These are phyloP conservation scores for Harpalus rubripes DNA, from an alignment of 2,888 invertebrate genomes.

Conservation along the genomic window DNA sequence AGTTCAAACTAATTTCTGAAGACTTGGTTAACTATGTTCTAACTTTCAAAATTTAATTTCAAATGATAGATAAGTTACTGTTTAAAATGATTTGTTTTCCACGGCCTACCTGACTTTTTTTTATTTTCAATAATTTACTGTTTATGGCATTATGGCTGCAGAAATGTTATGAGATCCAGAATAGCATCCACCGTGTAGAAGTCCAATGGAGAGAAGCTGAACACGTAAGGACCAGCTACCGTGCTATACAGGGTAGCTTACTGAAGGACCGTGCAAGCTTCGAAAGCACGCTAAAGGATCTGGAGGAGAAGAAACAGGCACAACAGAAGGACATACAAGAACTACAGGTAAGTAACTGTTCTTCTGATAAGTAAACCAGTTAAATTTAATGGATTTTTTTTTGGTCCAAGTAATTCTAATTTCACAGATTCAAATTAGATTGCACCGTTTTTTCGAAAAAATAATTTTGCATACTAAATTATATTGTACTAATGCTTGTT, in stretches of 20 bases:
- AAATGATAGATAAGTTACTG: too few species aligned
- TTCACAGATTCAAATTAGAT: not conserved
- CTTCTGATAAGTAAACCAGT: not conserved
- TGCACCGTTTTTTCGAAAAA: not conserved
- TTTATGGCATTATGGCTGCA: slow-evolving; percentile 72
- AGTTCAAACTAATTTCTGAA: too few species aligned
- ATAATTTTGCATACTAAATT: not conserved
- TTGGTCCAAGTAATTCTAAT: slow-evolving; percentile 7
- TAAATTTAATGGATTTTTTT: not conserved
- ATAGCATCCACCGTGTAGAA: slow-evolving; percentile 88
- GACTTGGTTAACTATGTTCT: too few species aligned
- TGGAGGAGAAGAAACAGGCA: slow-evolving; percentile 84
- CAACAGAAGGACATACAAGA: slow-evolving; percentile 88
- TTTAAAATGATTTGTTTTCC: too few species aligned
- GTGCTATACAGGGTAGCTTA: slow-evolving; percentile 84
- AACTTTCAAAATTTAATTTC: too few species aligned
- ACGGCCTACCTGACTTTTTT: too few species aligned
- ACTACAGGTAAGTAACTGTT: slow-evolving; percentile 78
- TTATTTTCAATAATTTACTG: too few species aligned
- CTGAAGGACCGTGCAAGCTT: slow-evolving; percentile 86
- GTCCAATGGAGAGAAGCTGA: slow-evolving; percentile 91
- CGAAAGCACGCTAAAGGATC: slow-evolving; percentile 84
- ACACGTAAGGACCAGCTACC: slow-evolving; percentile 88
- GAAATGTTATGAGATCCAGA: slow-evolving; percentile 86
- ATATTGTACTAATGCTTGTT: not conserved